Base-by-base conservation (phyloP, 1,140 invertebrate genomes). In the Amphibalanus amphitrite region DNA sequence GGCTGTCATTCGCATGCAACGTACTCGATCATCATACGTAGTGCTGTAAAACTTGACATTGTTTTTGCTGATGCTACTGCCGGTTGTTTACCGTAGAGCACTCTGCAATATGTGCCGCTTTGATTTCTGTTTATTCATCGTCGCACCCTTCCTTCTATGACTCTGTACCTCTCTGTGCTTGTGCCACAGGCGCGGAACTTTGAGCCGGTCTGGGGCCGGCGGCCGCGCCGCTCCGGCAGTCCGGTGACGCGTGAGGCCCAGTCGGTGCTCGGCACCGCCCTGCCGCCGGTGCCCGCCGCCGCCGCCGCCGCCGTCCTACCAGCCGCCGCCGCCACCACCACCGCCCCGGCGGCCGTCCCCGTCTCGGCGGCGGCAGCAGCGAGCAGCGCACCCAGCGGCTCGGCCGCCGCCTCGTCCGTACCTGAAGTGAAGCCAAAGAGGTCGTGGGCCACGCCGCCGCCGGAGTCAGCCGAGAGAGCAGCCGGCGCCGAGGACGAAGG, bases 101-200 rank as follows among this genome's bases (percentile, higher is more conserved):
- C n/a, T n/a, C n/a, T n/a, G n/a, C n/a, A n/a, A n/a, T n/a, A n/a
- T n/a, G n/a, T n/a, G n/a, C n/a, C n/a, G n/a, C n/a, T n/a, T n/a
- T n/a, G n/a, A n/a, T n/a, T n/a, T n/a, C n/a, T n/a, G n/a, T n/a
- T n/a, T n/a, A n/a, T n/a, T n/a, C n/a, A n/a, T n/a, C n/a, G n/a
- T n/a, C n/a, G n/a, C n/a, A n/a, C n/a, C n/a, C n/a, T n/a, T n/a
- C n/a, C n/a, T n/a, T n/a, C 33, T 38, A 38, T 38, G 15, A 38
- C 15, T 4, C 33, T 38, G 33, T 38, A 38, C 33, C 33, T 4
- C 33, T 15, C 4, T 38, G 33, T 38, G 33, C 15, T 4, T 38
- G 33, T 38, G 33, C n/a, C n/a, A n/a, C 65, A 67, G 65, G 65
- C 65, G 65, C 65, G 65, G n/a, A 67, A 67, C 28, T 67, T 67